These are phyloP conservation scores for Enteromius argenteus DNA, from an alignment of 2,797 vertebrate genomes.

Conservation along the genomic window DNA sequence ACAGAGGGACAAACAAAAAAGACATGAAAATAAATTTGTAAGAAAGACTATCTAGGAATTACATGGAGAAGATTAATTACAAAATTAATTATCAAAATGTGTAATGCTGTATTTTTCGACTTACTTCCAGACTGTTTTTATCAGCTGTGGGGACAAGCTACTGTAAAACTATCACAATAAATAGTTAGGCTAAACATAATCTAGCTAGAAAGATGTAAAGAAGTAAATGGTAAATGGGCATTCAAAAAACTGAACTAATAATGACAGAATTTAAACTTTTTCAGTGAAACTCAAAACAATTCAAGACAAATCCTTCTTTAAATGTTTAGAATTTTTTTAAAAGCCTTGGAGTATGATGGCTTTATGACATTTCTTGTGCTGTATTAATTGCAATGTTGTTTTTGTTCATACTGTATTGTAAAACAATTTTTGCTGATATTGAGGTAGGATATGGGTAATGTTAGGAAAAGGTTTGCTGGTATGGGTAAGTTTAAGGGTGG, in stretches of 20 bases:
- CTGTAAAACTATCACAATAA: not conserved
- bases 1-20: not conserved
- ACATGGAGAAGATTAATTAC: not conserved
- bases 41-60: not conserved
- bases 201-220: not conserved
- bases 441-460: too few species aligned
- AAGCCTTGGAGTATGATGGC: not conserved
- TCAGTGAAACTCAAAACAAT: not conserved
- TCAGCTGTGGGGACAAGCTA: not conserved
- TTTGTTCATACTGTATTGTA: too few species aligned
- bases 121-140: not conserved
- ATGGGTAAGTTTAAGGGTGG: too few species aligned
- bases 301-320: not conserved
- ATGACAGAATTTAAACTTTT: not conserved
- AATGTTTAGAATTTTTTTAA: not conserved
- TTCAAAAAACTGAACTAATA: not conserved
- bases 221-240: not conserved
- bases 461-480: too few species aligned
- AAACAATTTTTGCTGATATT: too few species aligned
- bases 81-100: too few species aligned
- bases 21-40: not conserved
- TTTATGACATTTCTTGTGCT: conserved; percentile 30
- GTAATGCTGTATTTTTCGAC: not conserved
- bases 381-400: not conserved
- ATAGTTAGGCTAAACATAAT: not conserved